Evolutionary conservation across 2,113 vertebrate species (phyloP).

Genomic region (Scomber japonicus): DNA sequence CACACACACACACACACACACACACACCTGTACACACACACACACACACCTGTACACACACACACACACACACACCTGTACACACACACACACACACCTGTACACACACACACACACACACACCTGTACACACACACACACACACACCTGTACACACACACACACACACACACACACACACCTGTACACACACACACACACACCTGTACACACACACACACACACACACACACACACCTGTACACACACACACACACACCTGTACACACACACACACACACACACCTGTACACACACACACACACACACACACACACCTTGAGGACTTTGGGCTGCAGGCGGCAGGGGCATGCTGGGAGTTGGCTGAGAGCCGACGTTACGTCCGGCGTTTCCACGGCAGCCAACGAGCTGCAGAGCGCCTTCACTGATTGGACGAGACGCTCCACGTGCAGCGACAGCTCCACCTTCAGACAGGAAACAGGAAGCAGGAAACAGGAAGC

Average conservation of each 20-base stretch:
- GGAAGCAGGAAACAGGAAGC: neutral
- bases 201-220: no score
- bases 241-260: no score
- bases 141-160: no score
- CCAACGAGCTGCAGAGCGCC: conserved; percentile 94
- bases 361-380: conserved; percentile 93
- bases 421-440: conserved; percentile 95
- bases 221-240: no score
- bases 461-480: conserved; percentile 77
- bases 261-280: neutral
- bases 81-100: no score
- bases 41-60: no score
- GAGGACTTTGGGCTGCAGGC: conserved; percentile 93
- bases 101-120: no score
- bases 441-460: conserved; percentile 89
- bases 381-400: conserved; percentile 92
- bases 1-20: conserved; percentile 41
- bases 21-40: neutral
- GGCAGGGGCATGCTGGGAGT: conserved; percentile 94
- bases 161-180: no score
- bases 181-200: no score
- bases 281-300: neutral
- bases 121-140: no score
- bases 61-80: no score
- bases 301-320: conserved; percentile 80